Evolutionary conservation across 2,113 vertebrate genomes (phyloP), one percentile per base, ranked within the genome.

Genomic region (Mystacornis crossleyi): DNA sequence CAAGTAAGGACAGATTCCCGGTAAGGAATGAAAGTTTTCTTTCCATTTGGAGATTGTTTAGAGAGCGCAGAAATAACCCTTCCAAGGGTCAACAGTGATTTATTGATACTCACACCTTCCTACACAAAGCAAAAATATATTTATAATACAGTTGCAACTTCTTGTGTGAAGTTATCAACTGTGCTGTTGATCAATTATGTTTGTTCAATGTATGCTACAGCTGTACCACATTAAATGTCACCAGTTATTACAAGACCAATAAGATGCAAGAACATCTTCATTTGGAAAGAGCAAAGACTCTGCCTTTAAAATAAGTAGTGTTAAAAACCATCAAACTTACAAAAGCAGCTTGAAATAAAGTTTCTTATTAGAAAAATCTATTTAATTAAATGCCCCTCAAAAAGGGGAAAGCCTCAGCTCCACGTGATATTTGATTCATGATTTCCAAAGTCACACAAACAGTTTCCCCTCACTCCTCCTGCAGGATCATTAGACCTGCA

Each of bases 61-160:
- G 99, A 99, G n/a, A 99, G 98, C 2, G 99, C 98, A 79, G 98
- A 99, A 96, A 99, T 99, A 92, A 99, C 99, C 81, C 99, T 99
- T 82, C 99, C 99, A 81, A 99, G 97, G 7, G 99, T 99, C 24
- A 99, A 96, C 93, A 99, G 96, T 36, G 99, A 99, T 96, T 99
- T 99, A 97, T 99, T 99, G 96, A 99, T 99, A 96, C 99, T 99
- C 28, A 97, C 98, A 23, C 99, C 99, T 94, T 99, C 99, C 99
- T 99, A 67, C 36, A 81, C 6, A 80, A 86, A 87, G 53, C 95
- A 86, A 70, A 92, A 60, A 92, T 64, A 62, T 40, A 73, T 65
- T 62, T 91, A 31, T 53, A 55, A 47, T 29, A 23, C 12, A 42
- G 13, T 38, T 73, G 9, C 33, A 51, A 50, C 67, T 75, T 75